Base-by-base conservation (phyloP, 2,888 invertebrate species). In the Prosopocoilus inquinatus region DNA sequence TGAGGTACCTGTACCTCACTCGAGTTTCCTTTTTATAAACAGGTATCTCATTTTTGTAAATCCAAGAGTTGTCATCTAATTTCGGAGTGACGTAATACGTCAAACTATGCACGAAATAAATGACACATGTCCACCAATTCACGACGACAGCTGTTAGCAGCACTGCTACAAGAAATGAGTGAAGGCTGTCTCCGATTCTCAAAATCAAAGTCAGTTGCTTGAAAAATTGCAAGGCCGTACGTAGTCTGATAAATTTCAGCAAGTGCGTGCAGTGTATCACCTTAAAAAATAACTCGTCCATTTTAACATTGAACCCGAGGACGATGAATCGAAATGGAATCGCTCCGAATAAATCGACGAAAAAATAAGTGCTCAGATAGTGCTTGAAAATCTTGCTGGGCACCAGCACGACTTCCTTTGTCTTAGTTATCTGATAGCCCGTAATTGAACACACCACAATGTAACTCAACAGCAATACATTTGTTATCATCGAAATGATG, bases 391-490 rank as follows among this genome's bases (percentile, higher is more conserved):
- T 64, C 43, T 32, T 43, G 33, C 34, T 50, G 2, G 59, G 60
- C 5, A 60, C 52, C 41, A 66, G 39, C 9, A 61, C 53, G 13
- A 66, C 59, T 56, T 65, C 63, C 11, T 62, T 65, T 3, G 66
- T 66, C 34, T 60, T 56, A 11, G 34, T 28, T 35, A 62, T 55
- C 28, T 50, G 45, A 47, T 62, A 71, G 16, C 76, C 77, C 2
- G 74, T 76, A 3, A 75, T 55, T 43, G 73, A 76, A 59, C 70
- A 72, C n/a, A 75, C 47, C 20, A 35, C 28, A n/a, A 44, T 34
- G 9, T 47, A 38, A 2, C 67, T n/a, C 13, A 49, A 7, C 38
- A 59, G 13, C 8, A 60, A n/a, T 0, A 64, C 2, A 44, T 78
- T 62, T 0, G 76, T 53, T 0, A 50, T 34, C 3, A 77, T 45